Evolutionary conservation across 2,888 invertebrate genomes (phyloP), one percentile per base, ranked within the genome.

Genomic region (Cacoxenus indagator): DNA sequence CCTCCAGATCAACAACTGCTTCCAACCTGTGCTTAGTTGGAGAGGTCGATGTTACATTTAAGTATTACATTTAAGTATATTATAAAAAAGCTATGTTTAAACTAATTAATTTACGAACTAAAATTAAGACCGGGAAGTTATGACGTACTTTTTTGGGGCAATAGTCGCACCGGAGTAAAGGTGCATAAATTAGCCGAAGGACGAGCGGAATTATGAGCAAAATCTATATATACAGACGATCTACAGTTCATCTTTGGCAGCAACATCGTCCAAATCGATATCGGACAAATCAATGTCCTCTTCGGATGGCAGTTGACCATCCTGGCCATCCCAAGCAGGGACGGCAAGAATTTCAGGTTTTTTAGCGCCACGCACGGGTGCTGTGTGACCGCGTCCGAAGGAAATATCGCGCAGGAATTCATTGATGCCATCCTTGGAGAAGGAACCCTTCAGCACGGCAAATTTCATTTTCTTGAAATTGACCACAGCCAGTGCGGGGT

Each of bases 381-480:
- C 93, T 0, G 97, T 98, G 64, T 95, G 94, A 1, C 98, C 98
- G 74, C 96, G 93, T 0, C 98, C 98, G 87, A 94, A 98, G 8
- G 96, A 95, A 27, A 99, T 90, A 85, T 97, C 97, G 84, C 93
- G 91, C 61, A 99, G 90, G 90, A 99, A 99, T 88, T 98, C 98
- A 83, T 95, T 94, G 86, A 99, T 97, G 73, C 99, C 99, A 71
- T 94, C 94, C 83, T 94, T 92, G 0, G 96, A 96, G 90, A 98
- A 99, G 24, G 98, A 94, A 11, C 98, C 99, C 78, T 95, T 91
- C 1, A 99, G 90, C 6, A 96, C 91, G 0, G 98, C 95, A 90
- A 95, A 99, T 88, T 98, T 98, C 92, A 97, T 95, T 89, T 99
- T 99, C 88, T 98, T 96, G 14, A 94, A 92, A 89, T 98, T 99